Evolutionary conservation across 2,888 invertebrate species (phyloP), one percentile per base, ranked within the genome.

Genomic region (Neria commutata): DNA sequence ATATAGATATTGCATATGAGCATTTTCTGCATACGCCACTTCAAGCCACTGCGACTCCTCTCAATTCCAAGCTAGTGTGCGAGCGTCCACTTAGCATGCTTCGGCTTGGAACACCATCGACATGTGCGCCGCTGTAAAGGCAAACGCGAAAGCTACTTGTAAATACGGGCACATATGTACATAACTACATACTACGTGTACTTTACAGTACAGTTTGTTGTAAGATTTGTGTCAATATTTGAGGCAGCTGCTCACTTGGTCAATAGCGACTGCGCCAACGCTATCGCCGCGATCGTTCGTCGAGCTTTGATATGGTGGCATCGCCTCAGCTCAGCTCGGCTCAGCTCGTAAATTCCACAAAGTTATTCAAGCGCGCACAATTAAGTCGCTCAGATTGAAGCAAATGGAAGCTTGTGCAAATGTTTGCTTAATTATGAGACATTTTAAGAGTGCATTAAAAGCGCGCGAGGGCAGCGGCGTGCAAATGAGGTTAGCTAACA

Each of bases 311-410:
- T n/a, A 11, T 11, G 21, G 26, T 40, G 8, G 11, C 25, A 25
- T 14, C 26, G 25, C 6, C 6, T 14, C 47, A 25, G 2, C 26
- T 16, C 4, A 25, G 14, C 16, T 10, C 14, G 14, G 23, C 11
- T 5, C 16, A 47, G 6, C 21, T 5, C 17, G 21, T 50, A 26
- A 56, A 56, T 52, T 51, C 56, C 51, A 46, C 34, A 34, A 34
- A 56, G 46, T 56, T 51, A 52, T 46, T 56, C 34, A 46, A 56
- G 51, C 56, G 51, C 17, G 19, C 24, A 47, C 37, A 46, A 52
- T 29, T 46, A 46, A 56, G 51, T 51, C 51, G 37, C 51, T 46
- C 51, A 37, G 46, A 51, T 34, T 47, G 25, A 51, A 46, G 37
- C 24, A 51, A 45, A 46, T 45, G 23, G 51, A 52, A 34, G 42